Evolutionary conservation across 2,797 vertebrate genomes (phyloP).

Genomic region (Ptychadena robeensis): DNA sequence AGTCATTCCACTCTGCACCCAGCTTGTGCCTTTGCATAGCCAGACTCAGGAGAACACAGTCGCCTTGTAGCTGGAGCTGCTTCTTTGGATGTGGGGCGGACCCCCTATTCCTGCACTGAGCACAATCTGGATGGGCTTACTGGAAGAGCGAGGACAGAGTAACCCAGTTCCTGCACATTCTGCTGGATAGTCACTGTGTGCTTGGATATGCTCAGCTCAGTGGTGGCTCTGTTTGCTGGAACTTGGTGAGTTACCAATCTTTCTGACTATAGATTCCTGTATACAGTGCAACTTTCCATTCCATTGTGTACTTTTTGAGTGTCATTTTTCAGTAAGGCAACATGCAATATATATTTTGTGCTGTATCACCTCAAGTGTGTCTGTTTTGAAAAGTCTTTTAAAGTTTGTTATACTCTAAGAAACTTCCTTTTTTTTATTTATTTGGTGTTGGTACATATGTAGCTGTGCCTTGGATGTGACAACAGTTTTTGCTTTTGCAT

Average conservation of each 20-base stretch:
- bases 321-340: background rate
- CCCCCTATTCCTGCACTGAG: background rate
- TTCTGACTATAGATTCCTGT: no score
- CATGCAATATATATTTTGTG: no score
- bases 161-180: background rate
- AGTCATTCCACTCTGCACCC: constrained; percentile 72
- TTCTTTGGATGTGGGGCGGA: background rate
- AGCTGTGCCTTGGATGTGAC: no score
- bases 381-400: no score
- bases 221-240: constrained; percentile 39
- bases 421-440: no score
- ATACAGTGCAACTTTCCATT: background rate
- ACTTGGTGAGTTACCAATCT: constrained; percentile 52
- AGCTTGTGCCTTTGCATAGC: constrained; percentile 47
- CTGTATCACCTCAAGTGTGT: no score
- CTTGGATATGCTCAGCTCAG: constrained; percentile 35
- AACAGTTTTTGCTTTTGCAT: no score
- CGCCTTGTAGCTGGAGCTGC: constrained; percentile 30
- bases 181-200: background rate
- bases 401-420: no score
- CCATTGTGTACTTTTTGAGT: background rate
- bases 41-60: constrained; percentile 7
- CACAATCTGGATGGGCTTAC: no score
- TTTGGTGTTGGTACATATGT: no score
- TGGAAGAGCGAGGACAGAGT: background rate